These are phyloP conservation scores for Schizopygopsis pylzovi DNA, from an alignment of 2,797 vertebrate species.

Conservation along the genomic window DNA sequence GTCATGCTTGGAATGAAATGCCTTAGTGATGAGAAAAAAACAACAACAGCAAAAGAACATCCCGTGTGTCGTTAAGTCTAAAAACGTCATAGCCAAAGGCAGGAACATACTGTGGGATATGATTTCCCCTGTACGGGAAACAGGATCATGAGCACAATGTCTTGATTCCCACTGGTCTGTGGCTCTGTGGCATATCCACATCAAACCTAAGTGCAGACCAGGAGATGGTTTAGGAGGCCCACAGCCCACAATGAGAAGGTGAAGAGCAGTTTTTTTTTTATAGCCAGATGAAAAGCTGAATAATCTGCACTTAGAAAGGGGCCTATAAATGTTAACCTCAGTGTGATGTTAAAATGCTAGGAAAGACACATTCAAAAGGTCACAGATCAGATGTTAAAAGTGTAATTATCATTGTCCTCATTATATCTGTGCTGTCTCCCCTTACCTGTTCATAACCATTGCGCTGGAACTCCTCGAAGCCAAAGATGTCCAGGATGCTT, in stretches of 20 bases:
- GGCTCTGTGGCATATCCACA: conserved; percentile 6
- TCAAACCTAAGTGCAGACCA: conserved; percentile 25
- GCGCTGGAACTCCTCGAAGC: conserved; percentile 92
- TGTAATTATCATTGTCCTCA: neutral
- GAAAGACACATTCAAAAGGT: neutral
- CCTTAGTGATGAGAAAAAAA: neutral
- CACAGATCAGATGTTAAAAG: neutral
- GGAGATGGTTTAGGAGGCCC: neutral
- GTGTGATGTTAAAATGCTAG: neutral
- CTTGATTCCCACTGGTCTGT: conserved; percentile 31
- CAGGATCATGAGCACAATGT: conserved; percentile 23
- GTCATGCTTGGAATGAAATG: neutral
- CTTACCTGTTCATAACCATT: conserved; percentile 94
- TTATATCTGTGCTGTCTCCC: neutral
- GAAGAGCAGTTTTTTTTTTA: conserved; percentile 20
- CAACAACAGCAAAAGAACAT: neutral
- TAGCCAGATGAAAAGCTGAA: neutral
- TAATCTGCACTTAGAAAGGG: neutral
- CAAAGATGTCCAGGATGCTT: conserved; percentile 92
- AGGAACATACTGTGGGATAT: conserved; percentile 17
- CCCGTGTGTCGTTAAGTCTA: conserved; percentile 25
- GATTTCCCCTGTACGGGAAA: conserved; percentile 30
- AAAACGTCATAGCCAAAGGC: conserved; percentile 18
- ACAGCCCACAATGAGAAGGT: neutral
- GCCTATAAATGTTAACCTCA: neutral